phyloP scores from a whole-genome alignment of 2,888 invertebrate species.

The Drosophila pegasa region DNA sequence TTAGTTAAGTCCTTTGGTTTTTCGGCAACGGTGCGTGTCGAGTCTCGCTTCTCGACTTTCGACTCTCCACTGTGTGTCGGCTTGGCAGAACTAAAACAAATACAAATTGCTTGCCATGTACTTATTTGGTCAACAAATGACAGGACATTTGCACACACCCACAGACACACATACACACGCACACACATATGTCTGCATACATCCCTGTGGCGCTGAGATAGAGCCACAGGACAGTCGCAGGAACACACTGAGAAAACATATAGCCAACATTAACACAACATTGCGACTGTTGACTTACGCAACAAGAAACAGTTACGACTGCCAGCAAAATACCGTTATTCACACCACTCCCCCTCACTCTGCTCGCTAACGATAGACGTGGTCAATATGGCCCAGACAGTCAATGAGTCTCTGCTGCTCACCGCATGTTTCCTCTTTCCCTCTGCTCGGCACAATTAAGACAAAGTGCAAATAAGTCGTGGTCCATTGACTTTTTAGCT shows the following conservation, averaged over 20 bases:
- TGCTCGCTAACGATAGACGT: slow-evolving; percentile 1
- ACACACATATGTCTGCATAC: slow-evolving; percentile 13
- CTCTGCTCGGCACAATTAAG: slow-evolving; percentile 50
- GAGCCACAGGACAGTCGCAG: slow-evolving; percentile 15
- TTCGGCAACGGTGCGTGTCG: slow-evolving; percentile 66
- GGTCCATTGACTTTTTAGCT: slow-evolving; percentile 60
- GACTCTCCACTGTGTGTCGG: slow-evolving; percentile 17
- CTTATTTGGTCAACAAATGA: slow-evolving; percentile 82
- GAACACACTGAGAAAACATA: slow-evolving; percentile 55
- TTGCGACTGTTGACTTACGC: slow-evolving; percentile 79
- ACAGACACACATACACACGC: slow-evolving; percentile 29
- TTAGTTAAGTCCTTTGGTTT: slow-evolving; percentile 81
- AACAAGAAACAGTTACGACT: slow-evolving; percentile 73
- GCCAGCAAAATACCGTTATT: slow-evolving; percentile 42
- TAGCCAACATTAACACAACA: slow-evolving; percentile 79
- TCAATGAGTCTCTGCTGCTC: not conserved
- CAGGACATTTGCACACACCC: slow-evolving; percentile 65
- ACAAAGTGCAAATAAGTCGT: slow-evolving; percentile 60
- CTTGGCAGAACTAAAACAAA: slow-evolving; percentile 73
- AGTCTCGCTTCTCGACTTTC: slow-evolving; percentile 16
- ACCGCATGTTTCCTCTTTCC: not conserved
- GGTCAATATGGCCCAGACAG: slow-evolving; percentile 4
- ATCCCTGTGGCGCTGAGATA: slow-evolving; percentile 9
- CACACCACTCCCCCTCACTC: slow-evolving; percentile 9
- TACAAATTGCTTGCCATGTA: slow-evolving; percentile 81